Base-by-base conservation (phyloP, 2,113 vertebrate genomes). In the Speoplatyrhinus poulsoni region DNA sequence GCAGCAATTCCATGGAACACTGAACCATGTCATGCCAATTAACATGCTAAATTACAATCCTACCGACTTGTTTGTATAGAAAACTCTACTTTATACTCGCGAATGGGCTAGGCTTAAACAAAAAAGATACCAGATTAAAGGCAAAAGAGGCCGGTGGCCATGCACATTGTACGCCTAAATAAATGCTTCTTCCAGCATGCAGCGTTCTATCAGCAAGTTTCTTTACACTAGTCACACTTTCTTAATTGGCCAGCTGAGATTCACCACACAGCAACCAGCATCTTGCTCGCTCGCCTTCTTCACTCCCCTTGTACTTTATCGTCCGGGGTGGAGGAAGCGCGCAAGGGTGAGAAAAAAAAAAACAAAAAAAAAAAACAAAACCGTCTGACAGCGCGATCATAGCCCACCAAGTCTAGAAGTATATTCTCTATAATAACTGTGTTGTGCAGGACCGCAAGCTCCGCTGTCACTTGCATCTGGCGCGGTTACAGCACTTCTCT, bases 301-400 rank as follows among this genome's bases (percentile, higher is more conserved):
- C 26, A 56, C 54, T 56, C 74, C 77, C 68, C 79, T 77, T 71
- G 36, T 64, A 13, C 9, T 62, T 49, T 62, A 50, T 62, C 69
- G 62, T 82, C 82, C 76, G 71, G 79, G 82, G 82, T 72, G 83
- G 70, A 80, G 85, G 49, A 8, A 15, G 49, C 36, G 36, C 36
- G 36, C 36, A 75, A 17, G 11, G 66, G 69, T 63, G n/a, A 64
- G 68, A 72, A 75, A 46, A 71, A 26, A 26, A 26, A 19, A n/a
- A n/a, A n/a, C n/a, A 72, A 75, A 46, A 71, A 72, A 75, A 46
- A 71, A 26, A 26, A 26, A 19, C 19, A 1, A 19, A 78, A 70
- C 72, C 55, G 62, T 10, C 8, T 61, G 81, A 64, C 83, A 67
- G 60, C 50, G 55, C 65, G 4, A 59, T 16, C 65, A 32, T 65